Evolutionary conservation across 2,888 invertebrate genomes (phyloP), one percentile per base, ranked within the genome.

Genomic region (Tryphoninae sp.): DNA sequence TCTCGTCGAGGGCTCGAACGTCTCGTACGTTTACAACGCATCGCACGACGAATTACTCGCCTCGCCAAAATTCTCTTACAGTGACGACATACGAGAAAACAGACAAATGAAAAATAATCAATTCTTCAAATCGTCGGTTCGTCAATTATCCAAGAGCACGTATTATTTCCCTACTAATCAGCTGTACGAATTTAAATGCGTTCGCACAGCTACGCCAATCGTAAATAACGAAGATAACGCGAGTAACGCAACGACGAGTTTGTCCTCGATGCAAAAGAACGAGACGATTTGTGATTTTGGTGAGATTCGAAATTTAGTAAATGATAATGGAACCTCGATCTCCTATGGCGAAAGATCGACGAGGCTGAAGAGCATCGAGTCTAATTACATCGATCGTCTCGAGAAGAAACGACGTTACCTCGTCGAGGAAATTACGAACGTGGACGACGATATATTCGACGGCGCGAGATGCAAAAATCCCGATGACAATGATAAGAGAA

Each of bases 151-250:
- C 0, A 92, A 93, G 45, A 92, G 91, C 53, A 90, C 92, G 75
- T 92, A 94, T 82, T 96, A 94, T 90, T 95, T 95, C 86, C 96
- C 96, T 1, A 93, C 95, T 0, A 93, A 93, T 6, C 92, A 93
- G 26, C 88, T 95, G 16, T 94, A 89, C 81, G 83, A 87, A 40
- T 89, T 90, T 61, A 78, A 83, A 0, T 89, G 89, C 67, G 72
- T 26, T 7, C 42, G 68, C n/a, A 59, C 22, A 71, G 59, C 53
- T 11, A 2, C 40, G 33, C 61, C 26, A 3, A 16, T 16, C n/a
- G 13, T n/a, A 2, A 16, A 4, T 9, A 69, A 80, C 11, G 55
- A 74, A 9, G 84, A 86, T 13, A 80, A 83, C 16, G 59, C 73
- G 6, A 82, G 84, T 11, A 85, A 81, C 11, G 82, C 79, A 6